Percentiles rank a stretch among this genome's conserved stretches.
phyloP scores from a whole-genome alignment of 2,888 invertebrate genomes.

The Xestia ashworthii region DNA sequence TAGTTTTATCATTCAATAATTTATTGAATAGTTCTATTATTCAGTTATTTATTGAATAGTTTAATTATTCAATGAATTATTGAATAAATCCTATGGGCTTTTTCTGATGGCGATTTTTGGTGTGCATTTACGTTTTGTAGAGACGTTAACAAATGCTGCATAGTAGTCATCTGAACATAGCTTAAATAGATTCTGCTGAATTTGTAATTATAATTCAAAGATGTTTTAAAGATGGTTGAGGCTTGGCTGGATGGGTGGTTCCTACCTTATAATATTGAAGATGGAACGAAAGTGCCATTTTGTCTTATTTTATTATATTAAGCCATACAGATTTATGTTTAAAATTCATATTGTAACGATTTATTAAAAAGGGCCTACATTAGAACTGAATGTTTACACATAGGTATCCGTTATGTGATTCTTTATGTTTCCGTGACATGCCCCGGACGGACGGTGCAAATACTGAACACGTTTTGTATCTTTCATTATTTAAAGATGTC shows the following conservation, averaged over 20 bases:
- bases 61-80: conserved; percentile 17
- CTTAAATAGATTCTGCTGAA: conserved; percentile 9
- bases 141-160: background rate
- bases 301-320: conserved; percentile 61
- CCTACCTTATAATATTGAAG: conserved; percentile 60
- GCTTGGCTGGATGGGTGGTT: conserved; percentile 54
- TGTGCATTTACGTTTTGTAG: conserved; percentile 16
- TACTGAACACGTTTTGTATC: conserved; percentile 40
- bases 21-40: background rate
- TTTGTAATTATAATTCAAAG: background rate
- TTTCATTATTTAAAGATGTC: conserved; percentile 47
- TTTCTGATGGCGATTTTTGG: conserved; percentile 6
- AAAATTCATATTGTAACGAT: conserved; percentile 48
- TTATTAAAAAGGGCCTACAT: conserved; percentile 48
- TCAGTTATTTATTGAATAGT: conserved; percentile 11
- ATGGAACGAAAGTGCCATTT: conserved; percentile 68
- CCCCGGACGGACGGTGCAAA: conserved; percentile 44
- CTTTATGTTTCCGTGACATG: conserved; percentile 46
- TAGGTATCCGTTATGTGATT: conserved; percentile 15
- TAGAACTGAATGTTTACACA: conserved; percentile 19
- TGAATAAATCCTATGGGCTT: background rate
- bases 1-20: background rate
- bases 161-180: conserved; percentile 1
- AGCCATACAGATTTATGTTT: conserved; percentile 60
- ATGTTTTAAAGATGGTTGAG: conserved; percentile 40